Evolutionary conservation across 2,888 invertebrate species (phyloP), one percentile per base, ranked within the genome.

Genomic region (Anarsia innoxiella): DNA sequence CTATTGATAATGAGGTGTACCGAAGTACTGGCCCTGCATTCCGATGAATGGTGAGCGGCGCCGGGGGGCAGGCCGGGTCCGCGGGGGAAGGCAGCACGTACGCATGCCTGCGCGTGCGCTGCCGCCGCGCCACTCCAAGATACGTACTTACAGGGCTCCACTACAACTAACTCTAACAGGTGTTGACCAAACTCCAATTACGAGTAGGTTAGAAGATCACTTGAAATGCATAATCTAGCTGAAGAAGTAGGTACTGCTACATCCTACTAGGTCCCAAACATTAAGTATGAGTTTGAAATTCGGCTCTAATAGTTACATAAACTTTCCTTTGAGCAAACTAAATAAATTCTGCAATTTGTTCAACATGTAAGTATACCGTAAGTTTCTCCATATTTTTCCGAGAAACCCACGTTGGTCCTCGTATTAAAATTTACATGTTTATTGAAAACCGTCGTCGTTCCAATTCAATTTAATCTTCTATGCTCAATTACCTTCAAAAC

Each of bases 91-190:
- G 49, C 48, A 48, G 49, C 56, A 51, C 56, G 62, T 58, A 64
- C 68, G 68, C 71, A 75, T 78, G 72, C 76, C 75, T 70, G 72
- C 76, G 78, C 77, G 77, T 75, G 73, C 72, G 68, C 34, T 26
- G 14, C 23, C 10, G 15, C 58, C 56, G 39, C 45, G 41, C 57
- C 57, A 59, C 60, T 11, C 59, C 25, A 33, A 61, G 59, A 59
- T 62, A 59, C n/a, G n/a, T n/a, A n/a, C 55, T 49, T 66, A 65
- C 68, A 68, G 59, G n/a, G n/a, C n/a, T n/a, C 65, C 59, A 62
- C 60, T 66, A 67, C 64, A 66, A 66, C 65, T 51, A 66, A 70
- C 66, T 67, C 70, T 66, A 72, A 77, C 71, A 78, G 76, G 73
- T 76, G 74, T 74, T 64, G 56, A 63, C 60, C 57, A 49, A 52